These are phyloP conservation scores for Aphyosemion australe DNA, from an alignment of 2,113 vertebrate genomes.

Conservation along the genomic window DNA sequence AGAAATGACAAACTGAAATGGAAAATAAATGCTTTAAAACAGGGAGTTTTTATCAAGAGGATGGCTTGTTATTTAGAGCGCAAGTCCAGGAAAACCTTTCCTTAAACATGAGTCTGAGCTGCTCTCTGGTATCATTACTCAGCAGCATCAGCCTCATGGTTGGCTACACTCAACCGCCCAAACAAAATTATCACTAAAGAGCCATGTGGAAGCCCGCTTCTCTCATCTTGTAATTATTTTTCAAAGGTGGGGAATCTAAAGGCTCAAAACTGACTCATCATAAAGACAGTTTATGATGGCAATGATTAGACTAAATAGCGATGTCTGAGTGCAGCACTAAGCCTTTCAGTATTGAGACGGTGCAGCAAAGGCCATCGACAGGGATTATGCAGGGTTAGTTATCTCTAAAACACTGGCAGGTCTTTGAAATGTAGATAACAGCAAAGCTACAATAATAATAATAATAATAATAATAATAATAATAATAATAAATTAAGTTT, in stretches of 20 bases:
- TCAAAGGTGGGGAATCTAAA: slow-evolving; percentile 23
- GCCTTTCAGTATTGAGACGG: slow-evolving; percentile 36
- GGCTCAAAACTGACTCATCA: slow-evolving; percentile 18
- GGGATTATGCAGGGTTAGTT: slow-evolving; percentile 26
- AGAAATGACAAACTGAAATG: too few relatives aligned
- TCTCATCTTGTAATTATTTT: slow-evolving; percentile 48
- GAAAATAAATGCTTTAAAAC: too few relatives aligned
- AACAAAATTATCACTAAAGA: slow-evolving; percentile 34
- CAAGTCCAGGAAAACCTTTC: too few relatives aligned
- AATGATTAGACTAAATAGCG: slow-evolving; percentile 49
- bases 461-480: too few relatives aligned
- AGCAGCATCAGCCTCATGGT: slow-evolving; percentile 26
- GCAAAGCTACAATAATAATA: slow-evolving; percentile 30
- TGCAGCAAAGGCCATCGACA: slow-evolving; percentile 5
- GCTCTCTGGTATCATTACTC: too few relatives aligned
- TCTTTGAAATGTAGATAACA: slow-evolving; percentile 61
- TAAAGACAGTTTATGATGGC: slow-evolving; percentile 15
- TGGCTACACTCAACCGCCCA: slow-evolving; percentile 33
- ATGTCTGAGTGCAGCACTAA: slow-evolving; percentile 22
- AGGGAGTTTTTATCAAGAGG: too few relatives aligned
- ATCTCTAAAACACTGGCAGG: slow-evolving; percentile 55
- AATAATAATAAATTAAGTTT: too few relatives aligned
- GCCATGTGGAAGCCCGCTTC: slow-evolving; percentile 14
- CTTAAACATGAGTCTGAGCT: too few relatives aligned
- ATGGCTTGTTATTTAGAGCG: too few relatives aligned